phyloP scores from a whole-genome alignment of 1,140 invertebrate genomes.

The Drosophila pruinosa region DNA sequence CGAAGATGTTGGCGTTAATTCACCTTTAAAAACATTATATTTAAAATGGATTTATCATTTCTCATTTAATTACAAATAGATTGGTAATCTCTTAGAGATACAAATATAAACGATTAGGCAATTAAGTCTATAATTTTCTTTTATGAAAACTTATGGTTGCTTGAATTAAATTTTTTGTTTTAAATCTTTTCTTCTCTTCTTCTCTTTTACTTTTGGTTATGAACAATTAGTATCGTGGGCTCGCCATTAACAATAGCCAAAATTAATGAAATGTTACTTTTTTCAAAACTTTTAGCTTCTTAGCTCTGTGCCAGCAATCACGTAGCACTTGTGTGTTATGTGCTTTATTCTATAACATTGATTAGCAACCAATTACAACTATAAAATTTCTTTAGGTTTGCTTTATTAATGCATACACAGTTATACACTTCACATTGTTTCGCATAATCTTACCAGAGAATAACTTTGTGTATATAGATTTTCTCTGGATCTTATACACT shows the following conservation, averaged over 20 bases:
- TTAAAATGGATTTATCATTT: constrained; percentile 46
- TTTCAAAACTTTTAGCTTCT: background rate
- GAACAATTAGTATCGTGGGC: background rate
- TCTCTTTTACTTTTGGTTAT: background rate
- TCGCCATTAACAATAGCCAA: background rate
- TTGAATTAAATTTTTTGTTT: constrained; percentile 10
- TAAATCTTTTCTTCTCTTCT: background rate
- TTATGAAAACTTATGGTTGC: constrained; percentile 12
- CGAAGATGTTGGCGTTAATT: constrained; percentile 5
- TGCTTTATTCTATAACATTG: background rate
- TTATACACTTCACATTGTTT: constrained; percentile 40
- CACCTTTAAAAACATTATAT: constrained; percentile 56
- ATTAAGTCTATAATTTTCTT: constrained; percentile 35
- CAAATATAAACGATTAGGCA: constrained; percentile 41
- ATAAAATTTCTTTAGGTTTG: constrained; percentile 36
- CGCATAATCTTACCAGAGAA: constrained; percentile 16
- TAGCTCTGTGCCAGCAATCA: background rate
- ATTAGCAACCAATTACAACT: constrained; percentile 27
- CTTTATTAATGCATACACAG: constrained; percentile 56
- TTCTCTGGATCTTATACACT: constrained; percentile 18
- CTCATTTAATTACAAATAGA: constrained; percentile 48
- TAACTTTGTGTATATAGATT: constrained; percentile 26
- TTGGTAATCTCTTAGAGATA: constrained; percentile 51
- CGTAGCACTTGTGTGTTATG: background rate
- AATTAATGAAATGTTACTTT: background rate